Conservation (phyloP, 2,888 invertebrate genomes). For the Cantharis lateralis region DNA sequence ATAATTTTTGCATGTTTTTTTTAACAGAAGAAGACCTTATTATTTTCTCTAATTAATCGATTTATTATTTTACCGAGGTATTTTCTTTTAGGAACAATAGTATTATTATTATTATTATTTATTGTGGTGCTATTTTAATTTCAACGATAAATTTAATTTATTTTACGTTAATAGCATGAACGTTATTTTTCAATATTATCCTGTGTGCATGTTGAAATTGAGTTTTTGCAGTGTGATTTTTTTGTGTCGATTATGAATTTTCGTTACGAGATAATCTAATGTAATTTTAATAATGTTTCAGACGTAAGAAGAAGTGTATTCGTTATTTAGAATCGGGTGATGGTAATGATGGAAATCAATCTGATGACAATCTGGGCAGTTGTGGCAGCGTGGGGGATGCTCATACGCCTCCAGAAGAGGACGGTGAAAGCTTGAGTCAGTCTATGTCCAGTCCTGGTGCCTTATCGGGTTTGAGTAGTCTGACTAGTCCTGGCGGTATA, state of each 20-base stretch:
- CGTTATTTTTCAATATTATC: constrained; percentile 10
- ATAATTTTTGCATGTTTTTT: background rate
- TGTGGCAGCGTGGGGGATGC: constrained; percentile 79
- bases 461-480: constrained; percentile 68
- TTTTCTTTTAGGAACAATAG: background rate
- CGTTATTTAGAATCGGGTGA: constrained; percentile 88
- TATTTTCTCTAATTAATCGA: background rate
- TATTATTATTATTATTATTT: background rate
- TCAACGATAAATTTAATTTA: background rate
- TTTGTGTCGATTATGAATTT: background rate
- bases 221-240: background rate
- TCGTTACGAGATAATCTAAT: background rate
- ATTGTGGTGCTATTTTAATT: background rate
- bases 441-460: constrained; percentile 67
- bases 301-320: constrained; percentile 97
- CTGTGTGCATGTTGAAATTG: constrained; percentile 3
- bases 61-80: background rate
- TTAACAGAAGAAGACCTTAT: background rate
- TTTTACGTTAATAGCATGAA: constrained; percentile 14
- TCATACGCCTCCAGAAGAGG: constrained; percentile 68
- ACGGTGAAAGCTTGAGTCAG: constrained; percentile 67
- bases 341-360: constrained; percentile 66
- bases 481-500: constrained; percentile 70
- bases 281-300: constrained; percentile 55
- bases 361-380: constrained; percentile 77